These are phyloP conservation scores for Leuciscus idus DNA, from an alignment of 2,113 vertebrate genomes.

Conservation along the genomic window DNA sequence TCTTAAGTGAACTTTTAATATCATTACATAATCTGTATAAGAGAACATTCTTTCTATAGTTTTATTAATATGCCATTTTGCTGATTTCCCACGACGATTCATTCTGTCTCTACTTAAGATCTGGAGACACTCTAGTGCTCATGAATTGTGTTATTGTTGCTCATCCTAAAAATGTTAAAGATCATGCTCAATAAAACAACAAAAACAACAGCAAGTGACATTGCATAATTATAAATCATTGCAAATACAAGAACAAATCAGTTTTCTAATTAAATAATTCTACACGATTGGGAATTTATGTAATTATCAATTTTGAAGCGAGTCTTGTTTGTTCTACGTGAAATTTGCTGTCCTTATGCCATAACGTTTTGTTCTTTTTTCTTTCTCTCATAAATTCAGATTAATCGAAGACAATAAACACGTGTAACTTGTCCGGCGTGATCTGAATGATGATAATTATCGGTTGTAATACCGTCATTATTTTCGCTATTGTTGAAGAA, in stretches of 20 bases:
- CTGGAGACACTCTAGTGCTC: neutral
- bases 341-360: conserved; percentile 3
- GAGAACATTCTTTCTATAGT: neutral
- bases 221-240: neutral
- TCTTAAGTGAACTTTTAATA: neutral
- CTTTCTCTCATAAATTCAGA: conserved; percentile 60
- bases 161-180: neutral
- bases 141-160: neutral
- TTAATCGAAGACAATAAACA: conserved; percentile 81
- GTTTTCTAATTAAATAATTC: neutral
- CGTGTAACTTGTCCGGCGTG: conserved; percentile 78
- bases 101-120: neutral
- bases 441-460: conserved; percentile 83
- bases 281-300: neutral
- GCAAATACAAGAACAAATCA: neutral
- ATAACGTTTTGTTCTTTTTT: neutral
- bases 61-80: neutral
- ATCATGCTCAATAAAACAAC: neutral
- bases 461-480: conserved; percentile 82
- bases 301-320: neutral
- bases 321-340: conserved; percentile 2
- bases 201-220: neutral
- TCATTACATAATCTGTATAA: neutral
- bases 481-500: conserved; percentile 79
- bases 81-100: neutral